Evolutionary conservation across 2,113 vertebrate species (phyloP).

Genomic region (Tauraco erythrolophus): DNA sequence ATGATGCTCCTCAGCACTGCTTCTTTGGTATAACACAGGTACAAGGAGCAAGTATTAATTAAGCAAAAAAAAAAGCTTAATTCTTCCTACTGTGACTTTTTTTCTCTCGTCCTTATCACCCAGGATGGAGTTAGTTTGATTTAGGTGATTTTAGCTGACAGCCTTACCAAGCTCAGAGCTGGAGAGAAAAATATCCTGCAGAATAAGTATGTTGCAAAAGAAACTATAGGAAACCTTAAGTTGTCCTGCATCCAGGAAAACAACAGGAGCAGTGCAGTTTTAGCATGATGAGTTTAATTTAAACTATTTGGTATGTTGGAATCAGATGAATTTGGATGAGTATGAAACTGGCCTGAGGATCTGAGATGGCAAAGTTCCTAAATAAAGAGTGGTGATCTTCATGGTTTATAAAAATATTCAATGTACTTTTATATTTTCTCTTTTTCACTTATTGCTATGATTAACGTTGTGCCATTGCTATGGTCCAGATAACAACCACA

Average conservation of each 20-base stretch:
- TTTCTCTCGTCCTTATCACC: not conserved
- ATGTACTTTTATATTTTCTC: not conserved
- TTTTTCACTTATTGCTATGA: not conserved
- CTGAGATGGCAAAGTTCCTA: not conserved
- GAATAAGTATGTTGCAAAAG: not conserved
- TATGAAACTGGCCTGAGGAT: not conserved
- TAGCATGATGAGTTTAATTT: not conserved
- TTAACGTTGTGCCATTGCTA: not conserved
- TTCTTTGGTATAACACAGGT: not conserved
- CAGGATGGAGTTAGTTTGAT: not conserved
- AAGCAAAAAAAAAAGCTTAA: no score
- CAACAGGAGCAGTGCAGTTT: not conserved
- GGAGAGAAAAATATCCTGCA: not conserved
- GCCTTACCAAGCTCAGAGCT: not conserved
- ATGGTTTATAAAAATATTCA: not conserved
- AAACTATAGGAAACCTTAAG: not conserved
- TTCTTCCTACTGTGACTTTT: not conserved
- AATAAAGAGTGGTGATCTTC: not conserved
- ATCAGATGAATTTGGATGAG: not conserved
- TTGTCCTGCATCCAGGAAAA: not conserved
- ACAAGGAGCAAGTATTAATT: not conserved
- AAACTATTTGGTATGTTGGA: not conserved
- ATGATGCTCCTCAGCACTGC: not conserved
- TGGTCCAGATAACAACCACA: slow-evolving; percentile 11
- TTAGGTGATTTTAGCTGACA: not conserved